Base-by-base conservation (phyloP, 2,113 vertebrate species). In the Ochotona curzoniae region DNA sequence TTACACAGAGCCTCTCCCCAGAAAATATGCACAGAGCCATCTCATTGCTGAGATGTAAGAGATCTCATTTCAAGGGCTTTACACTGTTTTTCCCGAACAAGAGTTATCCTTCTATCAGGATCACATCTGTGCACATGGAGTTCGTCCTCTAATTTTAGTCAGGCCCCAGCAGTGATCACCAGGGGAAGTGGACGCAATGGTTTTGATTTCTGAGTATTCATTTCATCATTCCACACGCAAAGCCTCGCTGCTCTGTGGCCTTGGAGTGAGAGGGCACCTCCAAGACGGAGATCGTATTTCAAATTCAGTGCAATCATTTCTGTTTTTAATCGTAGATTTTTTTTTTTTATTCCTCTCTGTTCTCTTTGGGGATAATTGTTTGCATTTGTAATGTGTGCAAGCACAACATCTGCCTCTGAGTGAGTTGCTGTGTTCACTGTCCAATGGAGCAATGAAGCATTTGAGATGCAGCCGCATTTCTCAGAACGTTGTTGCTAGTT, bases 401-500 rank as follows among this genome's bases (percentile, higher is more conserved):
- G 95, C 70, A 79, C 64, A 96, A 89, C 96, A 97, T 97, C 97
- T 98, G 97, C 96, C 93, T 97, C 54, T 74, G 81, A 92, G 93
- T 94, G 96, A 95, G 87, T 49, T 97, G 84, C 96, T 95, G 97
- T 98, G 95, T 82, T 98, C 97, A 97, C 94, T 95, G 95, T 64
- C 96, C 97, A 97, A 25, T 92, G 97, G 97, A 97, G 97, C 98
- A 97, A 93, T 93, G 95, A 97, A 96, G 95, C 97, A 93, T 95
- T 96, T 90, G 97, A 96, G 97, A 97, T 9, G 12, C 64, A 76
- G 93, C 81, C 96, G 80, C 91, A 95, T 97, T 96, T 86, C 94
- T 97, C 96, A 97, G 80, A 93, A 97, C 8, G 32, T 73, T 2
- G 7, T 75, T 96, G 86, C 93, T 96, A 63, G 91, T 96, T 98